These are phyloP conservation scores for Euwallacea fornicatus DNA, from an alignment of 1,140 invertebrate species.

Conservation along the genomic window DNA sequence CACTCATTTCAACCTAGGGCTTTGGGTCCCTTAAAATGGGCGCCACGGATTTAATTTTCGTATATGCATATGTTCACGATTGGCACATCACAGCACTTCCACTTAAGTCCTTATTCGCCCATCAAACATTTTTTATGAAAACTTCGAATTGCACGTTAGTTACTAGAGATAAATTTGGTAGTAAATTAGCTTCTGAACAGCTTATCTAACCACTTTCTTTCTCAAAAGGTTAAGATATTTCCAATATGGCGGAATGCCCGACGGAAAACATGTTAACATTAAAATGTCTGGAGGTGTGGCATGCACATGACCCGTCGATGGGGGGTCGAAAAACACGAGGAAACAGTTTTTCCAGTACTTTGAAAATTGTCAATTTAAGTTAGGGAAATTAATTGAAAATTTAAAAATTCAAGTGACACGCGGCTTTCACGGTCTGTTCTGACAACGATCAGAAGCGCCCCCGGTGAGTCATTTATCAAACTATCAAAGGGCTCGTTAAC, in stretches of 20 bases:
- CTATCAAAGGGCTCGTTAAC: constrained; percentile 28
- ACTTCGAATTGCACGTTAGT: constrained; percentile 13
- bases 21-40: constrained; percentile 48
- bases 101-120: constrained; percentile 33
- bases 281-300: constrained; percentile 19
- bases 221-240: constrained; percentile 54
- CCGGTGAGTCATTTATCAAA: constrained; percentile 13
- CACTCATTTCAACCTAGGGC: constrained; percentile 50
- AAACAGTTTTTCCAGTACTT: constrained; percentile 46
- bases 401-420: constrained; percentile 48
- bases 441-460: constrained; percentile 44
- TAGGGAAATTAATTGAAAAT: constrained; percentile 31
- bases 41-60: constrained; percentile 46
- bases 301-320: constrained; percentile 11
- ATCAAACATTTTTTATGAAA: constrained; percentile 34
- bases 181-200: constrained; percentile 21
- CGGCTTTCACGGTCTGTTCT: constrained; percentile 54
- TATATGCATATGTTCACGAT: constrained; percentile 51
- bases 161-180: constrained; percentile 26
- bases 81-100: constrained; percentile 45
- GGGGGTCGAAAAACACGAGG: constrained; percentile 26
- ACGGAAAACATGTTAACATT: constrained; percentile 52
- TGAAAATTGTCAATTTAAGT: constrained; percentile 42
- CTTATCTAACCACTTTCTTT: constrained; percentile 45
- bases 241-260: constrained; percentile 53